Conservation (phyloP, 2,888 invertebrate species). For the Chouioia cunea region DNA sequence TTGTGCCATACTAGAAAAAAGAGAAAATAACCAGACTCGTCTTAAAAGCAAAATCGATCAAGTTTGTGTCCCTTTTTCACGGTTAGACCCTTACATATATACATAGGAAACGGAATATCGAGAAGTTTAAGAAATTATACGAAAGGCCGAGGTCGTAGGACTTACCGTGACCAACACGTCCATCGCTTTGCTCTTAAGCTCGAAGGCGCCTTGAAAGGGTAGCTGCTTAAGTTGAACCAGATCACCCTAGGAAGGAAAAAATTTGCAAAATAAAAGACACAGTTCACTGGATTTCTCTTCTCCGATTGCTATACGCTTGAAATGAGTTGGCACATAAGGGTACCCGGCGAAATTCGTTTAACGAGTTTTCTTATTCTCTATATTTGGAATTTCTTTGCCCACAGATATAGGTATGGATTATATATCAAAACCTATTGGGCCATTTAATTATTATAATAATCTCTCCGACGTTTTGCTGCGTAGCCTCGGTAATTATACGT, state of each 20-base stretch:
- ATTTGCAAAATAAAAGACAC: slow-evolving; percentile 1
- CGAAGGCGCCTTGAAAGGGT: slow-evolving; percentile 74
- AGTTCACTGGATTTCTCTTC: neutral
- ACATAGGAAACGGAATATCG: neutral
- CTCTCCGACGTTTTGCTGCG: no score
- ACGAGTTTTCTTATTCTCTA: no score
- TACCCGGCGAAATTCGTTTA: no score
- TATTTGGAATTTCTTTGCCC: no score
- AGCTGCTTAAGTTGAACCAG: slow-evolving; percentile 89
- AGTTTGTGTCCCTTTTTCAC: no score
- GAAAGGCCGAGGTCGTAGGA: neutral
- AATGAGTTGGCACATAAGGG: no score
- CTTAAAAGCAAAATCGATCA: no score
- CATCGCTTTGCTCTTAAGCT: slow-evolving; percentile 85
- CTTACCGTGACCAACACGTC: slow-evolving; percentile 79
- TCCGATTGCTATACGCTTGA: no score
- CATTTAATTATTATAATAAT: no score
- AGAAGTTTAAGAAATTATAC: neutral
- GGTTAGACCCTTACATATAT: neutral
- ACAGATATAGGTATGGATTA: no score
- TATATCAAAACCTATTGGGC: no score
- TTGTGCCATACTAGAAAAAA: neutral
- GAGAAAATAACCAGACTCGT: neutral
- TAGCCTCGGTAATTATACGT: no score
- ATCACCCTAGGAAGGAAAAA: slow-evolving; percentile 79